Conservation (phyloP, 2,113 vertebrate species). For the Shinisaurus crocodilurus region DNA sequence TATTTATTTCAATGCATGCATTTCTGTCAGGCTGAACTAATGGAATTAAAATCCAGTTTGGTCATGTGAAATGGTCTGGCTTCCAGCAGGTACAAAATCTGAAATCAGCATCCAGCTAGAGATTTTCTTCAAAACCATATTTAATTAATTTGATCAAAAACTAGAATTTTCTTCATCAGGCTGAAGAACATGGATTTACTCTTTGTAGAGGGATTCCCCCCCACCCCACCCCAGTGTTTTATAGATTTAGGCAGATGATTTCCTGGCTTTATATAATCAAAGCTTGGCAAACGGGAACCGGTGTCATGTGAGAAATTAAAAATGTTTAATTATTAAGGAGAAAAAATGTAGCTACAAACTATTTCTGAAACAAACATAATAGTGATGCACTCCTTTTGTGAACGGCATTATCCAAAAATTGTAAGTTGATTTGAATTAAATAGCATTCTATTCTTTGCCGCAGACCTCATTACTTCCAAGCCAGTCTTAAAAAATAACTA, state of each 20-base stretch:
- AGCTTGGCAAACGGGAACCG: conserved; percentile 12
- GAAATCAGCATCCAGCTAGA: neutral
- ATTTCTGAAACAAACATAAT: conserved; percentile 33
- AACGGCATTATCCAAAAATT: conserved; percentile 33
- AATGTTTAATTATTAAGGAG: neutral
- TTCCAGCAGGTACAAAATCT: neutral
- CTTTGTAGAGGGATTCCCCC: conserved; percentile 14
- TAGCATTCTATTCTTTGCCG: conserved; percentile 45
- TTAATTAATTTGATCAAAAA: neutral
- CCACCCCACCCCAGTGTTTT: neutral
- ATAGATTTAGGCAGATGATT: neutral
- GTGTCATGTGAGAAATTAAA: conserved; percentile 23
- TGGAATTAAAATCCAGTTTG: neutral
- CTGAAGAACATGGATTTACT: neutral
- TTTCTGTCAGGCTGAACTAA: neutral
- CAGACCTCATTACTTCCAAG: conserved; percentile 65
- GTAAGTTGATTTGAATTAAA: conserved; percentile 50
- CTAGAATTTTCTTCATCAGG: neutral
- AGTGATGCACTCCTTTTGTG: conserved; percentile 19
- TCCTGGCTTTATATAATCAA: conserved; percentile 3
- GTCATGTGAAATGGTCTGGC: neutral
- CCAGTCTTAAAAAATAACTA: conserved; percentile 59
- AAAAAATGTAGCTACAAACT: neutral
- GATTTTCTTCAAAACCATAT: neutral
- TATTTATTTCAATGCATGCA: neutral